Evolutionary conservation across 2,113 vertebrate genomes (phyloP).

Genomic region (Phylloscopus whistleri): DNA sequence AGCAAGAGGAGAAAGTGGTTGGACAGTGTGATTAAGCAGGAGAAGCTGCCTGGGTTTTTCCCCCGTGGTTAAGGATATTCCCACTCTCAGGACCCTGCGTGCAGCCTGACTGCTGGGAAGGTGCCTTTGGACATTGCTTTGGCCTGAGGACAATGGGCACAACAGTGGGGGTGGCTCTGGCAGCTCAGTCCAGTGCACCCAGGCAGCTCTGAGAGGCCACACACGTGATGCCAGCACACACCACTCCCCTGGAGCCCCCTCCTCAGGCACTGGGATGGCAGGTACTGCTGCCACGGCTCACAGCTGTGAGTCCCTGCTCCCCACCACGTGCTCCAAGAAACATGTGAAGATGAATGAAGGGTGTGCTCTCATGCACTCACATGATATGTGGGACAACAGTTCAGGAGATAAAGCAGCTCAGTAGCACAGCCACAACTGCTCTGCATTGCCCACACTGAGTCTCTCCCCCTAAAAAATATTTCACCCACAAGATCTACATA

Average conservation of each 20-base stretch:
- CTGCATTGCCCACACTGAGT: not conserved
- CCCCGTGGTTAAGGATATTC: fast-evolving
- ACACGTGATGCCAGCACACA: fast-evolving
- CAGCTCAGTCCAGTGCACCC: not conserved
- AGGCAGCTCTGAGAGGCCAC: not conserved
- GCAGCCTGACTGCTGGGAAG: not conserved
- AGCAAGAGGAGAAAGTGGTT: not conserved
- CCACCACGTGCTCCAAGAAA: not conserved
- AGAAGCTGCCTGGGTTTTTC: not conserved
- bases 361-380: not conserved
- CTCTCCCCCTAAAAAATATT: not conserved
- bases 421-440: not conserved
- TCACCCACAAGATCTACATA: conserved; percentile 63
- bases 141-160: fast-evolving
- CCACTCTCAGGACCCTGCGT: fast-evolving
- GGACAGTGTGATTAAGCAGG: not conserved
- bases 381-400: fast-evolving
- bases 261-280: not conserved
- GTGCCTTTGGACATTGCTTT: not conserved
- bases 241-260: not conserved
- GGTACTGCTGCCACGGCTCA: not conserved
- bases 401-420: not conserved
- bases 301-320: not conserved
- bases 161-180: not conserved
- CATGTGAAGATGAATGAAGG: not conserved